Evolutionary conservation across 53 echinoderm and acorn worm species (phyloP), one percentile per base, ranked within the genome.

Genomic region (Zoroaster sp.): DNA sequence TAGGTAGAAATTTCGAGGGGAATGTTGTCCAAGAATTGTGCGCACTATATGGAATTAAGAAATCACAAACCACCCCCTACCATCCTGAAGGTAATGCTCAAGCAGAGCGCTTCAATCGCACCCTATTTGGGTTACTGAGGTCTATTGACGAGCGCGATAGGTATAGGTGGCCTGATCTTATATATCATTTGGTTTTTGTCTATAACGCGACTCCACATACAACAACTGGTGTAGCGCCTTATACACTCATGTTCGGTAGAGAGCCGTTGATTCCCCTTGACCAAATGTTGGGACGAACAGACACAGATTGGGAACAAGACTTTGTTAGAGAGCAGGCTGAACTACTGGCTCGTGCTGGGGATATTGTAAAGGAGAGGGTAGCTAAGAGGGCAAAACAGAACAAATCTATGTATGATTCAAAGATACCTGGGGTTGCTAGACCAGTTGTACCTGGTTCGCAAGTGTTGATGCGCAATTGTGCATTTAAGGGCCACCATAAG

Each of bases 1-100:
- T 92, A 67, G 94, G 94, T 2, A 49, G 91, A 15, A 90, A 92
- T 80, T 96, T 96, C 43, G 96, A 96, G 46, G 88, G 94, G 9
- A 45, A 77, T 3, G 33, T 96, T 54, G 88, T 96, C 14, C 20
- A 42, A 12, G 87, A 87, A 63, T 18, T 87, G 2, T 87, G 87
- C 33, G 23, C 37, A 5, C 11, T 87, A 7, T 74, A 87, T 72
- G 86, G 86, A 4, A 49, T 86, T 35, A 35, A 30, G n/a, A 86
- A 86, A 36, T 71, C 72, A 1, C n/a, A n/a, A n/a, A n/a, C n/a
- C 21, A 72, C 86, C 3, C 86, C 86, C 5, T 86, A 86, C 36
- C 51, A 71, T 35, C 86, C 86, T 34, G 72, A 86, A 40, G 73
- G 86, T 1, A 86, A 86, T 21, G 35, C 34, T 2, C 87, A 87